phyloP scores from a whole-genome alignment of 1,140 invertebrate species.

The Apis cerana region DNA sequence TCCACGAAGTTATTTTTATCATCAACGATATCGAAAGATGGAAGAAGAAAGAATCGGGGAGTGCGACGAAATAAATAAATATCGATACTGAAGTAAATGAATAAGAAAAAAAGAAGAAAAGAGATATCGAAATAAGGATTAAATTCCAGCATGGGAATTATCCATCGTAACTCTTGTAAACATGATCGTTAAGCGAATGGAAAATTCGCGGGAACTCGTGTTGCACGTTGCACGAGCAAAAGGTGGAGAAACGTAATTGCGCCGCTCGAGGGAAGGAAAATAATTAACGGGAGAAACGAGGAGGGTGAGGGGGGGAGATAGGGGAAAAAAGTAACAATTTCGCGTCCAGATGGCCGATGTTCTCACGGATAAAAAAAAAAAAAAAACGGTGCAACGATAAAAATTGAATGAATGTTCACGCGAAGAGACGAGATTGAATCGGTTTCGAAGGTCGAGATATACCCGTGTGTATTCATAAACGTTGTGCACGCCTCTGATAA shows the following conservation, averaged over 20 bases:
- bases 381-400: slow-evolving; percentile 4
- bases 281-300: neutral
- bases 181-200: neutral
- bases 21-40: no score
- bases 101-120: neutral
- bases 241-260: neutral
- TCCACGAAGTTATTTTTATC: no score
- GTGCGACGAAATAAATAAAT: no score
- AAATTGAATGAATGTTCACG: slow-evolving; percentile 22
- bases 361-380: slow-evolving; percentile 1
- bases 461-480: slow-evolving; percentile 26
- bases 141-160: neutral
- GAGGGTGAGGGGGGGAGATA: no score
- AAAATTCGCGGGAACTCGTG: neutral
- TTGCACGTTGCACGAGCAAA: neutral
- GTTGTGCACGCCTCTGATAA: slow-evolving; percentile 36
- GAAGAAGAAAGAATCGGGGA: no score
- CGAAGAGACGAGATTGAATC: slow-evolving; percentile 20
- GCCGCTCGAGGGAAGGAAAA: neutral
- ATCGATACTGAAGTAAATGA: neutral
- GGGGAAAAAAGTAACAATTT: neutral
- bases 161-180: neutral
- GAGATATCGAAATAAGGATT: neutral
- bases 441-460: slow-evolving; percentile 16
- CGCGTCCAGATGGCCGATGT: slow-evolving; percentile 15